A percentile compares a stretch with the other conserved stretches of the same genome.
Evolutionary conservation across 53 echinoderm and acorn worm species (phyloP).

Genomic region (Holothuria scabra): DNA sequence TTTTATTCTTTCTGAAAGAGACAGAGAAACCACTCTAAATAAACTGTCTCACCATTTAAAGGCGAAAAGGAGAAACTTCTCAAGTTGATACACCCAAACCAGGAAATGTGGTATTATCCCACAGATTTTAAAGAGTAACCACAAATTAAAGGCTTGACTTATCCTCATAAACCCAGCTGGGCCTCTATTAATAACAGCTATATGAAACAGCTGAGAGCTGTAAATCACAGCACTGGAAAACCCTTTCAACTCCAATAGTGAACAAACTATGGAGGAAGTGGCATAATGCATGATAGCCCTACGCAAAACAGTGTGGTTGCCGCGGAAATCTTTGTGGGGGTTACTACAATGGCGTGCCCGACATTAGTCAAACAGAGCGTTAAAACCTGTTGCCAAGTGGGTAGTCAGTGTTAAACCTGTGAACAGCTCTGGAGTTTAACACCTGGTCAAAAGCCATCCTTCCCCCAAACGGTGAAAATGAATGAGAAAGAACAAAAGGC

Average conservation of each 20-base stretch:
- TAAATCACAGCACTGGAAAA: slow-evolving; percentile 20
- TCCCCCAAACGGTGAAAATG: not conserved
- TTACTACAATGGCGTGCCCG: not conserved
- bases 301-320: not conserved
- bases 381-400: not conserved
- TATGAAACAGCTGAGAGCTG: slow-evolving; percentile 34
- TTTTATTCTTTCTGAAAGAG: too few relatives aligned
- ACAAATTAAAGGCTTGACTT: slow-evolving; percentile 24
- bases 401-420: not conserved
- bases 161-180: not conserved
- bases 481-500: not conserved
- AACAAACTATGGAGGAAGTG: not conserved
- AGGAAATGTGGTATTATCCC: too few relatives aligned
- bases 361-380: not conserved
- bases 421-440: not conserved
- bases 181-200: slow-evolving; percentile 18
- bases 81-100: too few relatives aligned
- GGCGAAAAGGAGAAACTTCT: too few relatives aligned
- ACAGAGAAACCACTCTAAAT: too few relatives aligned
- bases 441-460: slow-evolving; percentile 13
- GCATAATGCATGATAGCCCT: not conserved
- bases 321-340: slow-evolving; percentile 17
- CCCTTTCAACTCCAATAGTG: not conserved
- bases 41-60: too few relatives aligned
- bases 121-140: slow-evolving; percentile 9